Evolutionary conservation across 2,113 vertebrate genomes (phyloP), one percentile per base, ranked within the genome.

Genomic region (Chelonoidis abingdonii): DNA sequence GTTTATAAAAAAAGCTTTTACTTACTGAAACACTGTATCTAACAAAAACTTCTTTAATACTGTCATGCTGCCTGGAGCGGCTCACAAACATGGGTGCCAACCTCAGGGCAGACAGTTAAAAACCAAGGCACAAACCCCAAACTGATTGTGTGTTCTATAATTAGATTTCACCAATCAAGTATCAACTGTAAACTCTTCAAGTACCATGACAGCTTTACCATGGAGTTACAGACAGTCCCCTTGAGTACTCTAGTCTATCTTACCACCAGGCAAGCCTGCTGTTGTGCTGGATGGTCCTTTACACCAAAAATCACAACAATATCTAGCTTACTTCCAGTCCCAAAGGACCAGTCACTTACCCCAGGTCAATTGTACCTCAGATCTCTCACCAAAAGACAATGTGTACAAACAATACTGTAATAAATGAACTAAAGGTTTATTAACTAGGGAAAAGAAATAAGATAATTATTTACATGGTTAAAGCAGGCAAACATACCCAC

Each of bases 1-100:
- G 21, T 54, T 86, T 94, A 59, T 49, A 93, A 93, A 38, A 87
- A 95, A 97, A 92, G 90, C 97, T 95, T 90, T 94, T 80, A 50
- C 83, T 79, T 92, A 80, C 82, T 87, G 78, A 92, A 93, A 91
- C 24, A 27, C 21, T 57, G 44, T 80, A 87, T 96, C 92, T 93
- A 27, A 85, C 47, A 94, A 80, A 96, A 97, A 94, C 56, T 88
- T 94, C 62, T 6, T 38, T 38, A 38, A 72, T 38, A 10, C 19
- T 72, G 65, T 72, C 65, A 22, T 21, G 17, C 65, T 72, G 65
- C 35, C 65, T 72, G 35, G 19, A 38, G 35, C 10, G 9, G n/a
- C 65, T 72, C 8, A 38, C 65, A 72, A 38, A 72, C 4, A 5
- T 72, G 19, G 17, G 59, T 62, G 62, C 16, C 35, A 72, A 72